Conservation (phyloP, 1,140 invertebrate species). For the Neodiprion lecontei region DNA sequence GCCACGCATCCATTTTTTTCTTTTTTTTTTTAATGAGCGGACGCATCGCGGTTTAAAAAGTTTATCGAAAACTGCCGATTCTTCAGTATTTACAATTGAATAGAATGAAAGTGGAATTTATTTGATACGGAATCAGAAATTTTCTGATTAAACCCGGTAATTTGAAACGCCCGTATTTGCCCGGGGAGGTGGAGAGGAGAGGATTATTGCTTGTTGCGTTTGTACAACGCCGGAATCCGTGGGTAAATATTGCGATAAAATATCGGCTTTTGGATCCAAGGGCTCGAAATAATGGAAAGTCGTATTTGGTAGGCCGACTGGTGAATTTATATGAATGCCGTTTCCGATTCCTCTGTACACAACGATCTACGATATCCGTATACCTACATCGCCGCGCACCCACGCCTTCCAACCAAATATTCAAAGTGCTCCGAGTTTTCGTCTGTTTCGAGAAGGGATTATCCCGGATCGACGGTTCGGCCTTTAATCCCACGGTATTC, state of each 20-base stretch:
- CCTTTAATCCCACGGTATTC: neutral
- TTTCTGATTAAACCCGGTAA: no score
- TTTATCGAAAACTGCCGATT: no score
- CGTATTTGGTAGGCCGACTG: neutral
- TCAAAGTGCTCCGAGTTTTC: slow-evolving; percentile 5
- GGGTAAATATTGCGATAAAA: neutral
- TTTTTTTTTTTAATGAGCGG: no score
- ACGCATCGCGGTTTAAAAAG: no score
- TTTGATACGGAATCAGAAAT: no score
- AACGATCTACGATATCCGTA: neutral
- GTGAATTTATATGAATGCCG: neutral
- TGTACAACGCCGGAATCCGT: neutral
- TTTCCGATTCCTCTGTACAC: neutral
- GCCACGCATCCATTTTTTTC: no score
- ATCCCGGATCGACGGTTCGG: neutral
- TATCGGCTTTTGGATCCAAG: neutral
- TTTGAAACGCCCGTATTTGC: no score
- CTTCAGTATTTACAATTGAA: no score
- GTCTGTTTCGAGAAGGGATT: neutral
- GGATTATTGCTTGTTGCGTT: no score
- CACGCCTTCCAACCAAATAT: neutral
- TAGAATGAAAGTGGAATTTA: no score
- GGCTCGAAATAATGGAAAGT: neutral
- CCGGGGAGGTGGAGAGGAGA: no score
- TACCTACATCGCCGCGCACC: neutral